phyloP scores from a whole-genome alignment of 1,140 invertebrate genomes.

The Portunus trituberculatus region DNA sequence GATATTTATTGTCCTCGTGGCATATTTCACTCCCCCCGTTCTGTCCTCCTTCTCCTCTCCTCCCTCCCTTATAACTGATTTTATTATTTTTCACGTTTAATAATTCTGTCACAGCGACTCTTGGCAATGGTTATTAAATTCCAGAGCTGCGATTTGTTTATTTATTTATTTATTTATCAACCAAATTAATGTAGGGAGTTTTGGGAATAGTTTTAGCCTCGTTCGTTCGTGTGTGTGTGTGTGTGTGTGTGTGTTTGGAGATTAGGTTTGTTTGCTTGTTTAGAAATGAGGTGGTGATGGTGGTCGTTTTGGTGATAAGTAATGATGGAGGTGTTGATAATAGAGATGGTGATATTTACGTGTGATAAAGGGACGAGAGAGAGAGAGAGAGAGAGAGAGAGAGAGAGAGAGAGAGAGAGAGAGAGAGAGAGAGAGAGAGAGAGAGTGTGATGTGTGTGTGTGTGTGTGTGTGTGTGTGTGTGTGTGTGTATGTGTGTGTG shows the following conservation, averaged over 20 bases:
- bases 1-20: background rate
- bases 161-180: background rate
- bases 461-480: background rate
- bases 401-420: conserved; percentile 29
- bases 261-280: too few relatives aligned
- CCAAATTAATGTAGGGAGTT: too few relatives aligned
- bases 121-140: background rate
- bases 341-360: too few relatives aligned
- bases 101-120: background rate
- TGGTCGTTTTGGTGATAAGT: too few relatives aligned
- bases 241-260: too few relatives aligned
- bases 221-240: too few relatives aligned
- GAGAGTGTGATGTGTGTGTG: background rate
- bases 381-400: conserved; percentile 29
- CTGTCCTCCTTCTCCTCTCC: too few relatives aligned
- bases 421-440: conserved; percentile 29
- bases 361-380: background rate
- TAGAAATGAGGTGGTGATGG: too few relatives aligned
- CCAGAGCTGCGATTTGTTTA: background rate
- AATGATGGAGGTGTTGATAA: too few relatives aligned
- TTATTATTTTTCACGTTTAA: background rate
- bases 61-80: background rate
- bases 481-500: background rate
- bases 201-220: too few relatives aligned
- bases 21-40: background rate